Percentiles rank a stretch among this genome's conserved stretches.
phyloP scores from a whole-genome alignment of 64 coral and sea anemone genomes.

The Montipora sp. region DNA sequence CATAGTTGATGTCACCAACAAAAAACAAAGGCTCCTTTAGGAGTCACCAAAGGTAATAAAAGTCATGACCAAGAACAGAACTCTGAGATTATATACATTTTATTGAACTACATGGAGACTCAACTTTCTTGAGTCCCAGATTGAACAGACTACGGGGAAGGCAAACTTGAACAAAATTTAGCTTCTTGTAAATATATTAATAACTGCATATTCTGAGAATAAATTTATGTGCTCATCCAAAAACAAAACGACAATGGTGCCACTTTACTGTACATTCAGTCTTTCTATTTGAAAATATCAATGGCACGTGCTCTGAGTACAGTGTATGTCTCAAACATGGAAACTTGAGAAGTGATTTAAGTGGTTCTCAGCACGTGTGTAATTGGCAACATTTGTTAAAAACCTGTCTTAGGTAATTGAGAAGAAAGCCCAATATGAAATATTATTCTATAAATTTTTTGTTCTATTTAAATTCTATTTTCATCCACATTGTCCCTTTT shows the following conservation, averaged over 20 bases:
- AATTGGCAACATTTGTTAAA: neutral
- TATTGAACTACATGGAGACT: neutral
- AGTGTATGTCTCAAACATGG: neutral
- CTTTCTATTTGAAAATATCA: neutral
- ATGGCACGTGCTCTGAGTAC: neutral
- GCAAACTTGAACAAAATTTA: neutral
- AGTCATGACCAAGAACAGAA: constrained; percentile 18
- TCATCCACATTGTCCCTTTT: constrained; percentile 43
- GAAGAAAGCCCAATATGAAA: neutral
- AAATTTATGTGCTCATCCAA: neutral
- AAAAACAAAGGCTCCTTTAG: constrained; percentile 19
- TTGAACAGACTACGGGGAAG: neutral
- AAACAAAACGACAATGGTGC: neutral
- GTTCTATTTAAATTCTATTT: neutral
- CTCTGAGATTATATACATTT: neutral
- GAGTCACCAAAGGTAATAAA: constrained; percentile 1
- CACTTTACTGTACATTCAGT: neutral
- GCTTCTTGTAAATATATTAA: neutral
- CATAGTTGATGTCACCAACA: constrained; percentile 14
- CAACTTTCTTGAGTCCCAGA: neutral
- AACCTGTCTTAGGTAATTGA: neutral
- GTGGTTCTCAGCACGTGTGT: neutral
- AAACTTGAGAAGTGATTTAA: neutral
- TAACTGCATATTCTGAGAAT: neutral
- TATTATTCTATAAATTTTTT: neutral